Base-by-base conservation (phyloP, 35 echinoderm and acorn worm species). In the Amphiura filiformis region DNA sequence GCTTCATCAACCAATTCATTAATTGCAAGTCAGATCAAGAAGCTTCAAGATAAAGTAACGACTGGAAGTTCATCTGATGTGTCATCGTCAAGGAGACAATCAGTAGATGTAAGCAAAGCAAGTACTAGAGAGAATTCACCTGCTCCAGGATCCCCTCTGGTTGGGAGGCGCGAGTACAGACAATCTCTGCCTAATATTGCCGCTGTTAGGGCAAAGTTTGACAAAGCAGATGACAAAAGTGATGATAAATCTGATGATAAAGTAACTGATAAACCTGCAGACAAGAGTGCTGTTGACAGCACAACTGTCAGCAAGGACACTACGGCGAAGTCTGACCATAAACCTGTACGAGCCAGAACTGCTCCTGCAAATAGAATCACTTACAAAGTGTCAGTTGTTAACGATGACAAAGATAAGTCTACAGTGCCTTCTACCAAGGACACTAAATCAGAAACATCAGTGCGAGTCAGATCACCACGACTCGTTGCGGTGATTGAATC, bases 1-100 rank as follows among this genome's bases (percentile, higher is more conserved):
- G 86, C 94, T n/a, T 96, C 94, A 49, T 96, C 94, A 2, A 86
- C 49, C 47, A 88, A 87, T 41, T 96, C 94, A 26, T 57, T 96
- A 30, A 83, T 96, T 56, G 91, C 94, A 52, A 88, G 89, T 56
- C 85, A 91, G 78, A 92, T 96, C 56, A 96, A 89, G 64, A 88
- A 81, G 39, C 44, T 96, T 39, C 86, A 96, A 65, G 91, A 92
- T 36, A 92, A 84, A 40, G 92, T 30, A 14, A 35, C 61, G 26
- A 52, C 44, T 20, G 61, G 61, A 13, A 85, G 83, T 36, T 65
- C 56, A 35, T 85, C 80, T 41, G 81, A 75, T 33, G 75, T 76
- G 75, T 76, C 82, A n/a, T 31, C 82, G 34, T 82, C 84, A 31
- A 77, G 89, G 39, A 36, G 82, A 33, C 75, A 75, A 31, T 91